A percentile compares a stretch with the other conserved stretches of the same genome.
Conservation (phyloP, 92 coral and sea anemone genomes). For the Montipora capitata region DNA sequence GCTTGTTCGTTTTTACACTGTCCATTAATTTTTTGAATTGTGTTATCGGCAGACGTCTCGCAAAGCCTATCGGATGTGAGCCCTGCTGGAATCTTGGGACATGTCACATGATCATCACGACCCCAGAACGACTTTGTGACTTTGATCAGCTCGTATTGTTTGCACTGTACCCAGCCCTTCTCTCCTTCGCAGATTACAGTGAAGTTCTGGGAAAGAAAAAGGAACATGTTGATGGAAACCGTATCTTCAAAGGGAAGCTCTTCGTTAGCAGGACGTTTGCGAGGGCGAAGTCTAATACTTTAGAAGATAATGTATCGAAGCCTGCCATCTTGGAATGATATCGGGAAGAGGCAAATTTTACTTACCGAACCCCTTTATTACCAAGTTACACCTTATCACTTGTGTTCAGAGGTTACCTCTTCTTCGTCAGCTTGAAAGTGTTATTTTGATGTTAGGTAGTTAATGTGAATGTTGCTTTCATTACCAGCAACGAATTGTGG, state of each 20-base stretch:
- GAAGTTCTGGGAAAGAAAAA: slow-evolving; percentile 86
- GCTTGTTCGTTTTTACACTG: slow-evolving; percentile 99
- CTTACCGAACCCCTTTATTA: neutral
- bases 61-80: slow-evolving; percentile 93
- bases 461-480: no score
- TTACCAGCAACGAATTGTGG: no score
- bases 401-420: neutral
- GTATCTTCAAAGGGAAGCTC: neutral
- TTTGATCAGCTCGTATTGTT: slow-evolving; percentile 99
- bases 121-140: slow-evolving; percentile 99
- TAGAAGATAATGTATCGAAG: neutral
- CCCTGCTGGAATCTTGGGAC: slow-evolving; percentile 99
- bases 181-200: slow-evolving; percentile 99
- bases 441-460: neutral
- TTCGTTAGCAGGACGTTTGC: neutral
- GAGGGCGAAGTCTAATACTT: neutral
- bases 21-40: slow-evolving; percentile 87
- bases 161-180: slow-evolving; percentile 99
- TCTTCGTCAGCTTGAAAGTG: neutral
- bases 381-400: neutral
- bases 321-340: neutral
- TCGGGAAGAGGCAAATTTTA: neutral
- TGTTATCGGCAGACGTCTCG: slow-evolving; percentile 87
- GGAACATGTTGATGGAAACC: neutral
- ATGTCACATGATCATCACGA: slow-evolving; percentile 99